Base-by-base conservation (phyloP, 1,140 invertebrate genomes). In the Lysiphlebus fabarum region DNA sequence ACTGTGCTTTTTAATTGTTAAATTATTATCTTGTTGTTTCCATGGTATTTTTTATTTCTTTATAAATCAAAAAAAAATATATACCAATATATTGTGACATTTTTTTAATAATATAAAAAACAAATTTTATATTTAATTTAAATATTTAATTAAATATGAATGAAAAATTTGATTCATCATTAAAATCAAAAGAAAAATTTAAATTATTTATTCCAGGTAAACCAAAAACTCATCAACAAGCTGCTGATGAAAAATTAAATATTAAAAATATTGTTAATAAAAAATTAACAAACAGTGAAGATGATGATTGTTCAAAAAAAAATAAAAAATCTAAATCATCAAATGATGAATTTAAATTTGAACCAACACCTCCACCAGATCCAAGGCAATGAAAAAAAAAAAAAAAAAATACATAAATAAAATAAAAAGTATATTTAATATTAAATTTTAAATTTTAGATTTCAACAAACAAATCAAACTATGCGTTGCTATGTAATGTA, bases 401-500 rank as follows among this genome's bases (percentile, higher is more conserved):
- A 17, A 0, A 10, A 1, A 5, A 1, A 8, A 33, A 49, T 33
- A 48, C 12, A 5, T 47, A 17, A n/a, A n/a, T n/a, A n/a, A n/a
- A n/a, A n/a, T n/a, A n/a, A n/a, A n/a, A n/a, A n/a, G n/a, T n/a
- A n/a, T n/a, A n/a, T n/a, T n/a, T n/a, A n/a, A n/a, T n/a, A n/a
- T n/a, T n/a, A n/a, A n/a, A 9, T 6, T 36, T 5, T 50, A 5
- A 8, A 26, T 34, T 7, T 48, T 4, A 79, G 77, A 60, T 79
- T 78, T 61, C 77, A 79, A 44, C 75, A 79, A 56, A 62, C 65
- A 49, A 70, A 79, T 56, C 71, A 75, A 63, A 76, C 75, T 2
- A n/a, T 65, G n/a, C 65, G 76, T 47, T 79, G 76, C 17, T 76
- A 53, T 45, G 70, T 76, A 0, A 76, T 71, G 68, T 79, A 79